Conservation (phyloP, 2,888 invertebrate genomes). For the Athrips mouffetella region DNA sequence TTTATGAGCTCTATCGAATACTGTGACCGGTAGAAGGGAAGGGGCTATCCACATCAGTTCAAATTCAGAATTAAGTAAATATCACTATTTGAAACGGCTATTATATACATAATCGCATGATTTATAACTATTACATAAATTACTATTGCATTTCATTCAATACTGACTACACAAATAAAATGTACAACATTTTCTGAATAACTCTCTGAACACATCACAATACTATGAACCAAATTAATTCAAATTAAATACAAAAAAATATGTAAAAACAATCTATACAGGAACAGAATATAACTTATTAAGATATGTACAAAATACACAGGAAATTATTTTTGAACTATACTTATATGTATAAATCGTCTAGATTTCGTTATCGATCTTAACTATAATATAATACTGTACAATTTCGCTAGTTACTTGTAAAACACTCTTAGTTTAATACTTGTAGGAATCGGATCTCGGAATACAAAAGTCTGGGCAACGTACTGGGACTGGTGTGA, state of each 20-base stretch:
- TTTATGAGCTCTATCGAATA: constrained; percentile 38
- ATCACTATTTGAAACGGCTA: constrained; percentile 51
- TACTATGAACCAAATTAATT: constrained; percentile 56
- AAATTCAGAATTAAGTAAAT: constrained; percentile 29
- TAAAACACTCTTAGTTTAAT: constrained; percentile 67
- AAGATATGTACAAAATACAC: constrained; percentile 75
- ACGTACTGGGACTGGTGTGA: constrained; percentile 43
- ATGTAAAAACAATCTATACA: constrained; percentile 63
- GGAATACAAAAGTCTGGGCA: constrained; percentile 62
- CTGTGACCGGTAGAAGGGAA: constrained; percentile 42
- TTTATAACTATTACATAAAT: constrained; percentile 73
- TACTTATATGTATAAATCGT: constrained; percentile 59
- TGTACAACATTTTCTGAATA: constrained; percentile 62
- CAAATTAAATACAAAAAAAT: constrained; percentile 40
- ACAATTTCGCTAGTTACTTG: constrained; percentile 75
- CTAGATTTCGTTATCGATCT: constrained; percentile 59
- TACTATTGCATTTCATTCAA: constrained; percentile 75
- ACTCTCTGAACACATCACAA: constrained; percentile 71
- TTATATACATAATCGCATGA: constrained; percentile 68
- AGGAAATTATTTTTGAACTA: constrained; percentile 58
- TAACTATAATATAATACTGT: constrained; percentile 74
- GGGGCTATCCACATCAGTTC: constrained; percentile 29
- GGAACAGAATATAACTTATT: constrained; percentile 73
- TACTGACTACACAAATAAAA: constrained; percentile 69
- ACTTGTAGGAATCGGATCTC: constrained; percentile 65